Evolutionary conservation across 2,888 invertebrate genomes (phyloP), one percentile per base, ranked within the genome.

Genomic region (Plagiodera versicolora): DNA sequence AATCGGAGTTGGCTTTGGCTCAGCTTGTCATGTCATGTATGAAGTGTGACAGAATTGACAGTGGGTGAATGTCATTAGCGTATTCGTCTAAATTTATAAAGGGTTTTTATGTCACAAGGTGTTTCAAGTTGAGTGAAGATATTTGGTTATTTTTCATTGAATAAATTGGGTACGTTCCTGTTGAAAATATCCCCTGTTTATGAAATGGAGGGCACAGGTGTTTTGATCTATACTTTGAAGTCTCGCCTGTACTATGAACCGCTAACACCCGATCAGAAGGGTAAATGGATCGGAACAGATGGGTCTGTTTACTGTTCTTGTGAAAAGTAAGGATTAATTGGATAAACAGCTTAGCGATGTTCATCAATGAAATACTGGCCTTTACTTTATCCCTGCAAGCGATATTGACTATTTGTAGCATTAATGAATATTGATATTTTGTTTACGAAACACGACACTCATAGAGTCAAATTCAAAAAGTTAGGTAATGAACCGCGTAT

Each of bases 11-110:
- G 60, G 58, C 60, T n/a, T 39, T 39, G 39, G 39, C 6, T 39
- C 39, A 64, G 52, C 60, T 64, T 58, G 58, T 58, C 60, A 60
- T 64, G 58, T 24, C 24, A 24, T 6, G 24, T 64, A 60, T 57
- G 56, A 49, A 50, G 55, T 45, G 17, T 48, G 28, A 59, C 58
- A 35, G 49, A 55, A 44, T 9, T 16, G 24, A 14, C 32, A 32
- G 24, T 3, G 24, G 24, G 24, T 24, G 24, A 24, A n/a, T n/a
- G n/a, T n/a, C n/a, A n/a, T n/a, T n/a, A n/a, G n/a, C n/a, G n/a
- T n/a, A n/a, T n/a, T n/a, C n/a, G n/a, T n/a, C n/a, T n/a, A n/a
- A n/a, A n/a, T n/a, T n/a, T n/a, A n/a, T n/a, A n/a, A n/a, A n/a
- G n/a, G n/a, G n/a, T n/a, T n/a, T n/a, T n/a, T n/a, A n/a, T n/a